Percentiles rank a stretch among this genome's conserved stretches.
Evolutionary conservation across 2,113 vertebrate species (phyloP).

Genomic region (Acanthochromis polyacanthus): DNA sequence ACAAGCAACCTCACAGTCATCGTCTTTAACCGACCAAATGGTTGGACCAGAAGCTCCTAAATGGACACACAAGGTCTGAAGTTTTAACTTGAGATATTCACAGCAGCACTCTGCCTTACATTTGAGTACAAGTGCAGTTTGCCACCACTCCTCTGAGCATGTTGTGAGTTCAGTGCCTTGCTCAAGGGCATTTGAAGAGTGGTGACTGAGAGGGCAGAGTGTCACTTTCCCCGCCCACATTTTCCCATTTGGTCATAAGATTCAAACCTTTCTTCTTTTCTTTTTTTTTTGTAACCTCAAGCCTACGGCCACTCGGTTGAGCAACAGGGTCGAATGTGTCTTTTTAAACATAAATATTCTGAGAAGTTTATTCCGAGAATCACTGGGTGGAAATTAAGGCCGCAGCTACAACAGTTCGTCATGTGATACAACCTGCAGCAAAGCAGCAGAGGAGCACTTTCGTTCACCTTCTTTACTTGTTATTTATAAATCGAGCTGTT

Average conservation of each 20-base stretch:
- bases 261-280: slow-evolving; percentile 4
- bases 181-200: slow-evolving; percentile 53
- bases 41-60: neutral
- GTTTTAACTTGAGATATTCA: neutral
- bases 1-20: too few relatives aligned
- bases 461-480: slow-evolving; percentile 22
- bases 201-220: slow-evolving; percentile 28
- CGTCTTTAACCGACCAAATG: too few relatives aligned
- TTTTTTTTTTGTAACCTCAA: slow-evolving; percentile 20
- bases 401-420: neutral
- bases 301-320: slow-evolving; percentile 40
- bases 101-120: neutral
- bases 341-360: slow-evolving; percentile 33
- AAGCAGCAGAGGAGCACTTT: slow-evolving; percentile 5
- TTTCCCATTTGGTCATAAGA: slow-evolving; percentile 37
- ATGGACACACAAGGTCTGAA: neutral
- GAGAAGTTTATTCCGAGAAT: slow-evolving; percentile 2
- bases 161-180: slow-evolving; percentile 46
- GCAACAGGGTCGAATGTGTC: slow-evolving; percentile 27
- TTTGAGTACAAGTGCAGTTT: slow-evolving; percentile 5
- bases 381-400: slow-evolving; percentile 6
- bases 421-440: slow-evolving; percentile 17
- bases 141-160: slow-evolving; percentile 27
- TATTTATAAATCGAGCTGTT: slow-evolving; percentile 26
- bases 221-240: slow-evolving; percentile 53